These are phyloP conservation scores for Lanistes nyassanus DNA, from an alignment of 1,140 invertebrate species.

Conservation along the genomic window DNA sequence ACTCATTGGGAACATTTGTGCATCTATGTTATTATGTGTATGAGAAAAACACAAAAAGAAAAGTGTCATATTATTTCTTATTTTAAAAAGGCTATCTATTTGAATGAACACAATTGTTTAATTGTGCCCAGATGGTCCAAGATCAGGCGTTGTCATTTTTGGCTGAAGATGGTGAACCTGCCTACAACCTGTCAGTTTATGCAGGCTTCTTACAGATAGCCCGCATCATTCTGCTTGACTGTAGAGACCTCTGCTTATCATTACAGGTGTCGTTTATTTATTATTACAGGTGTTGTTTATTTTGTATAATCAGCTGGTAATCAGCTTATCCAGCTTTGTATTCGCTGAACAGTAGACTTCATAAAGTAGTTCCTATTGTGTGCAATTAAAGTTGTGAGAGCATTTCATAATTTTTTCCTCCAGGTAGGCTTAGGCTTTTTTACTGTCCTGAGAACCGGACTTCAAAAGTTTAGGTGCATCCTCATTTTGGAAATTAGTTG, in stretches of 20 bases:
- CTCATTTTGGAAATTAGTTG: no score
- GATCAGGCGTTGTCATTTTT: conserved; percentile 44
- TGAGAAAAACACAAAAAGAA: no score
- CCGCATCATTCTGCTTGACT: conserved; percentile 73
- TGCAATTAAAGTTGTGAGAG: no score
- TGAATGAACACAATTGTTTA: neutral
- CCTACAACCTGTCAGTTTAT: conserved; percentile 72
- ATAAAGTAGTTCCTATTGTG: no score
- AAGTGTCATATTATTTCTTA: neutral
- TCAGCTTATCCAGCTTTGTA: no score
- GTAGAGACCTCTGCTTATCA: conserved; percentile 59
- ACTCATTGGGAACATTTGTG: no score
- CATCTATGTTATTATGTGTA: no score
- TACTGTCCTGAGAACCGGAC: no score
- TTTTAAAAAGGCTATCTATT: neutral
- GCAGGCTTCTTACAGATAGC: conserved; percentile 77
- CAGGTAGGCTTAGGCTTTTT: no score
- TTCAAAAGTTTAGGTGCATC: no score
- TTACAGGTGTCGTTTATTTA: conserved; percentile 36
- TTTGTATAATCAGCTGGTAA: neutral
- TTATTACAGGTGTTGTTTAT: neutral
- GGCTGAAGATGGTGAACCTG: conserved; percentile 55
- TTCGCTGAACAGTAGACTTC: no score
- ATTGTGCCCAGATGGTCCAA: conserved; percentile 30
- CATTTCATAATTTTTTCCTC: no score